Conservation (phyloP, 2,888 invertebrate genomes). For the Cryptocephalus primarius region DNA sequence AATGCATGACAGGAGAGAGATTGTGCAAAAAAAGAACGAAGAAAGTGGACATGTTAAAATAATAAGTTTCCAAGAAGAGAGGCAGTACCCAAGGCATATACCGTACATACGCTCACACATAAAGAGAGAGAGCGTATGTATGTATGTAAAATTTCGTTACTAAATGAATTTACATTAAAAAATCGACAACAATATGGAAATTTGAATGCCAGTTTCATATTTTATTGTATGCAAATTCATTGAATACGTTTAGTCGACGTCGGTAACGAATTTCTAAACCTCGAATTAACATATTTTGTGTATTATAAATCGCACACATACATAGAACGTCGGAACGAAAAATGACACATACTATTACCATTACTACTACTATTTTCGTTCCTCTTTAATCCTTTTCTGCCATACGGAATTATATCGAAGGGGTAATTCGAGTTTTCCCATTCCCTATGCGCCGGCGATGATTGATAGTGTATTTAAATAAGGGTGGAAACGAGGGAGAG, state of each 20-base stretch:
- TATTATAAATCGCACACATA: conserved; percentile 18
- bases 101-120: neutral
- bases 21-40: too few species aligned
- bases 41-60: too few species aligned
- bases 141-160: conserved; percentile 17
- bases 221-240: conserved; percentile 32
- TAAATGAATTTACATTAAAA: conserved; percentile 19
- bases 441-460: conserved; percentile 10
- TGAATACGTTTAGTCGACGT: conserved; percentile 26
- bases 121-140: neutral
- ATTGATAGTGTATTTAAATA: conserved; percentile 17
- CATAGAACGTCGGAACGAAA: conserved; percentile 9
- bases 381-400: conserved; percentile 10
- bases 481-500: conserved; percentile 15
- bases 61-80: too few species aligned
- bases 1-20: too few species aligned
- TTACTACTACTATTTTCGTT: neutral
- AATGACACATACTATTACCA: conserved; percentile 9
- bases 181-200: conserved; percentile 28
- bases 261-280: conserved; percentile 34
- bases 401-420: conserved; percentile 13
- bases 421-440: conserved; percentile 15
- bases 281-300: conserved; percentile 31
- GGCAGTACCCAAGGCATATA: too few species aligned
- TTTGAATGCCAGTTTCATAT: conserved; percentile 32